These are phyloP conservation scores for Creontiades dilutus DNA, from an alignment of 2,888 invertebrate species.

Conservation along the genomic window DNA sequence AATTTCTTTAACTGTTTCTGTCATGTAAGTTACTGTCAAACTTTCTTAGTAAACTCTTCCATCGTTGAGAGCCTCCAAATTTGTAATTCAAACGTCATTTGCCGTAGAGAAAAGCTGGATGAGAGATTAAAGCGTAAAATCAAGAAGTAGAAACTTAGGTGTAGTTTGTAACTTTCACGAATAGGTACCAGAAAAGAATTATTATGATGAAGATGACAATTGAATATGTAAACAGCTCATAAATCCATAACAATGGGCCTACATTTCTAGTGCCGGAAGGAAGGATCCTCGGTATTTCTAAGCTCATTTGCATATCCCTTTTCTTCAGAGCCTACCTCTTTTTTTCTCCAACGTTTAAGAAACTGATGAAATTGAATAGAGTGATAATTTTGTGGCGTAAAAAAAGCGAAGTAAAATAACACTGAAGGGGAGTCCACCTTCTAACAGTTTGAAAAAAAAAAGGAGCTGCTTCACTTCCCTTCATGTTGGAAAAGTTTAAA, in stretches of 20 bases:
- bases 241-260: slow-evolving; percentile 25
- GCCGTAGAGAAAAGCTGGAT: no score
- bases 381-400: neutral
- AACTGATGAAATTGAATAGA: neutral
- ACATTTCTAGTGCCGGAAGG: neutral
- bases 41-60: no score
- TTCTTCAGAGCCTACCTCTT: neutral
- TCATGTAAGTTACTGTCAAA: no score
- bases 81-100: no score
- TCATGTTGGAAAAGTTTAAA: no score
- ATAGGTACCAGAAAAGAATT: neutral
- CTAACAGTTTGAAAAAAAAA: neutral
- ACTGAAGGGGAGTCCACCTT: neutral
- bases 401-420: neutral
- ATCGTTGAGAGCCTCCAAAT: no score
- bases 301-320: slow-evolving; percentile 20
- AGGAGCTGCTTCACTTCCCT: no score
- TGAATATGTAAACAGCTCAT: slow-evolving; percentile 6
- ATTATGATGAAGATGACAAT: slow-evolving; percentile 6
- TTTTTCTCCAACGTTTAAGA: neutral
- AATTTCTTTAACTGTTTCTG: no score
- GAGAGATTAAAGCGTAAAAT: no score
- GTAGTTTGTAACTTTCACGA: no score
- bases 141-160: no score
- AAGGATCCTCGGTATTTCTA: slow-evolving; percentile 12